Conservation (phyloP, 2,113 vertebrate species). For the Ranitomeya variabilis region DNA sequence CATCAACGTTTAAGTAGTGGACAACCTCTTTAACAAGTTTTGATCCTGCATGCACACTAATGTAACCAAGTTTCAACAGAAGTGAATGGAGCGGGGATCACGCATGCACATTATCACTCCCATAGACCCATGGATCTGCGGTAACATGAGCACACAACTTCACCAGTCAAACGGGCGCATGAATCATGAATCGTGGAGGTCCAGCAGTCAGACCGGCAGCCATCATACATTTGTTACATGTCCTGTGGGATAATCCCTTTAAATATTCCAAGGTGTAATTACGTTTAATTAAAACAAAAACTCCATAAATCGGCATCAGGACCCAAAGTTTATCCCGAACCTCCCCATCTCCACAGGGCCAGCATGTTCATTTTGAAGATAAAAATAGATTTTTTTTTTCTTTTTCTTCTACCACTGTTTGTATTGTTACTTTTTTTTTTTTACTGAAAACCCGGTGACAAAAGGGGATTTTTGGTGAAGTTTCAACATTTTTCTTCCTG, state of each 20-base stretch:
- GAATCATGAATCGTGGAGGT: no score
- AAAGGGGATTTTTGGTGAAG: conserved; percentile 73
- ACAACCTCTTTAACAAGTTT: no score
- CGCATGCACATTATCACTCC: no score
- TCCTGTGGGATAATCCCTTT: background rate
- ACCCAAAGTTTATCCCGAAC: background rate
- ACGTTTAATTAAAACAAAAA: background rate
- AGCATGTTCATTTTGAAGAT: background rate
- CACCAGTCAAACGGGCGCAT: no score
- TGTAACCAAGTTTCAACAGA: no score
- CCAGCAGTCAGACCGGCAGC: no score
- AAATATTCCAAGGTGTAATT: background rate
- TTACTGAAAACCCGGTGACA: conserved; percentile 73
- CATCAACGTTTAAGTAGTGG: no score
- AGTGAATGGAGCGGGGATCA: no score
- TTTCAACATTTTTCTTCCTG: conserved; percentile 77
- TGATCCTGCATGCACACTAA: no score
- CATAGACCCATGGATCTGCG: no score
- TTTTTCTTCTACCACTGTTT: conserved; percentile 13
- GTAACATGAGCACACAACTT: no score
- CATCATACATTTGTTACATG: no score
- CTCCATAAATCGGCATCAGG: background rate
- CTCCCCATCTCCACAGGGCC: background rate
- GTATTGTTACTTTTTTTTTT: conserved; percentile 59
- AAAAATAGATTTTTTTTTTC: background rate